These are phyloP conservation scores for Agrochola litura DNA, from an alignment of 2,888 invertebrate genomes.

Conservation along the genomic window DNA sequence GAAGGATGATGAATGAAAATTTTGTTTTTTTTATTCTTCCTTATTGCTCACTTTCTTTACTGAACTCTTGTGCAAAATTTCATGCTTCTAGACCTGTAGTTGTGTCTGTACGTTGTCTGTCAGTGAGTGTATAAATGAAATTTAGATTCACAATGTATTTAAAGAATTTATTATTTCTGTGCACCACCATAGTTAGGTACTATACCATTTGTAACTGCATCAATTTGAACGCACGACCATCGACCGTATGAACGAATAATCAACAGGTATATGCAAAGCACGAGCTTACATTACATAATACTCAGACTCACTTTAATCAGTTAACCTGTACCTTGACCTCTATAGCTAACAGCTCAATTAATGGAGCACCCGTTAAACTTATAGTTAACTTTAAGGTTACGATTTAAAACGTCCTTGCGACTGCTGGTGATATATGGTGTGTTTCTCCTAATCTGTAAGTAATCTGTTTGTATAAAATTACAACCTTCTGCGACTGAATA, in stretches of 20 bases:
- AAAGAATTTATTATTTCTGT: no score
- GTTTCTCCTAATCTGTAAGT: slow-evolving; percentile 3
- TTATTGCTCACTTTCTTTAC: no score
- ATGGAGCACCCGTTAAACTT: not conserved
- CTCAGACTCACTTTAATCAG: slow-evolving; percentile 8
- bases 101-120: no score
- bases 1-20: no score
- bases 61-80: no score
- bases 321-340: slow-evolving; percentile 49
- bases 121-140: no score
- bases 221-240: not conserved
- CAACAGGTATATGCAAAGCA: slow-evolving; percentile 35
- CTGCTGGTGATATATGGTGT: not conserved
- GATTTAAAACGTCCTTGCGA: slow-evolving; percentile 1
- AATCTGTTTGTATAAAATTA: slow-evolving; percentile 12
- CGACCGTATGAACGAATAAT: not conserved
- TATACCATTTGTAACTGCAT: not conserved
- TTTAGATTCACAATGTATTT: not conserved
- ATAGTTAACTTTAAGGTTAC: not conserved
- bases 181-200: not conserved
- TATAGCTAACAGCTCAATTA: slow-evolving; percentile 31
- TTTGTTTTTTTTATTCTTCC: no score
- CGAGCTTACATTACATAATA: slow-evolving; percentile 32
- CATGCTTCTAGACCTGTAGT: no score
- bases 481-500: slow-evolving; percentile 26